A percentile compares a stretch with the other conserved stretches of the same genome.
phyloP scores from a whole-genome alignment of 2,797 vertebrate genomes.

The Melanotaenia parkinsoni region DNA sequence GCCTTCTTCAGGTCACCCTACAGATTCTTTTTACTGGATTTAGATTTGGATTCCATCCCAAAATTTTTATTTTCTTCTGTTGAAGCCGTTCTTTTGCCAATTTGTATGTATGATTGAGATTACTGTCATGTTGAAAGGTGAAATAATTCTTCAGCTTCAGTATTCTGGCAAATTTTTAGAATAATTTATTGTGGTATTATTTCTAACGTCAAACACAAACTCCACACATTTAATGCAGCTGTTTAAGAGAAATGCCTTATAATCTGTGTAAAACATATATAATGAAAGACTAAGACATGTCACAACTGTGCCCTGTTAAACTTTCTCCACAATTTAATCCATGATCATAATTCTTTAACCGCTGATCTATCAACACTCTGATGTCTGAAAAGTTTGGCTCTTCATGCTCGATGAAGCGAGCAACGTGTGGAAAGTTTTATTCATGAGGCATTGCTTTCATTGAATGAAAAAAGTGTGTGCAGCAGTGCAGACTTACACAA shows the following conservation, averaged over 20 bases:
- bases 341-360: neutral
- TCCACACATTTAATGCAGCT: too few species aligned
- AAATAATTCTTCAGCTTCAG: too few species aligned
- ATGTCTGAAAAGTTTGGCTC: slow-evolving; percentile 5
- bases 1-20: too few species aligned
- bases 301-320: neutral
- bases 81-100: too few species aligned
- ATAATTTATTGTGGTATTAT: too few species aligned
- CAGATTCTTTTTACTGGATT: too few species aligned
- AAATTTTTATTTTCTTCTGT: too few species aligned
- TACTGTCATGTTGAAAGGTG: too few species aligned
- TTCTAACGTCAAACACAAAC: too few species aligned
- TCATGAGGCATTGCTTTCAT: neutral
- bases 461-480: neutral
- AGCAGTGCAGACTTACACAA: neutral
- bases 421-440: neutral
- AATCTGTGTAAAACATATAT: neutral
- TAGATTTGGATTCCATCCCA: too few species aligned
- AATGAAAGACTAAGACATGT: slow-evolving; percentile 19
- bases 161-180: too few species aligned
- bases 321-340: slow-evolving; percentile 12
- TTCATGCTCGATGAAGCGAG: neutral
- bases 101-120: too few species aligned
- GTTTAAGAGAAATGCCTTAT: slow-evolving; percentile 6
- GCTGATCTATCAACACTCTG: slow-evolving; percentile 7